These are phyloP conservation scores for Phalera bucephala DNA, from an alignment of 2,888 invertebrate species.

Conservation along the genomic window DNA sequence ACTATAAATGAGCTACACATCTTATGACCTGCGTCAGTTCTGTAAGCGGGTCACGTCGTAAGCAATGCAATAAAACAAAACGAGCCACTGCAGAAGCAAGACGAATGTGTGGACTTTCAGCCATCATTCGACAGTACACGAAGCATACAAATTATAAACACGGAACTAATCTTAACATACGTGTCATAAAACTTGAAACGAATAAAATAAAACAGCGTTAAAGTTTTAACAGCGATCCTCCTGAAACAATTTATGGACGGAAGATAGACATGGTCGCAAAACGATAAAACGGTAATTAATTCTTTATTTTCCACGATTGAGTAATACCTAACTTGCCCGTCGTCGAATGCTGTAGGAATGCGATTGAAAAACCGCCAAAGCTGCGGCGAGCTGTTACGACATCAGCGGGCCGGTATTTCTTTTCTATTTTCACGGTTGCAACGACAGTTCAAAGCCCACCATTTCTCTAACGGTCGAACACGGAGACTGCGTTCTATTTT, in stretches of 20 bases:
- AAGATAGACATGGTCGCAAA: neutral
- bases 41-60: constrained; percentile 66
- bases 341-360: constrained; percentile 38
- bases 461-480: constrained; percentile 17
- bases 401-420: constrained; percentile 19
- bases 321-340: constrained; percentile 24
- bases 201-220: neutral
- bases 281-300: constrained; percentile 2
- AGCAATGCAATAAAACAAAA: constrained; percentile 60
- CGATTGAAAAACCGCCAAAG: constrained; percentile 45
- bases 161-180: constrained; percentile 35
- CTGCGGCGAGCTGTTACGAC: constrained; percentile 25
- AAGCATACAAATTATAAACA: constrained; percentile 51
- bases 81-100: constrained; percentile 51
- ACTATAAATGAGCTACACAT: constrained; percentile 70
- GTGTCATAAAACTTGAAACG: neutral
- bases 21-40: constrained; percentile 61
- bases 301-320: constrained; percentile 25
- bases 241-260: neutral
- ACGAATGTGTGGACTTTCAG: constrained; percentile 50
- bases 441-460: constrained; percentile 26
- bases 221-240: neutral
- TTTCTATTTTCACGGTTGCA: constrained; percentile 33
- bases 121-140: constrained; percentile 32
- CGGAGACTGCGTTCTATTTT: constrained; percentile 21